phyloP scores from a whole-genome alignment of 2,113 vertebrate species.

The Verasper variegatus region DNA sequence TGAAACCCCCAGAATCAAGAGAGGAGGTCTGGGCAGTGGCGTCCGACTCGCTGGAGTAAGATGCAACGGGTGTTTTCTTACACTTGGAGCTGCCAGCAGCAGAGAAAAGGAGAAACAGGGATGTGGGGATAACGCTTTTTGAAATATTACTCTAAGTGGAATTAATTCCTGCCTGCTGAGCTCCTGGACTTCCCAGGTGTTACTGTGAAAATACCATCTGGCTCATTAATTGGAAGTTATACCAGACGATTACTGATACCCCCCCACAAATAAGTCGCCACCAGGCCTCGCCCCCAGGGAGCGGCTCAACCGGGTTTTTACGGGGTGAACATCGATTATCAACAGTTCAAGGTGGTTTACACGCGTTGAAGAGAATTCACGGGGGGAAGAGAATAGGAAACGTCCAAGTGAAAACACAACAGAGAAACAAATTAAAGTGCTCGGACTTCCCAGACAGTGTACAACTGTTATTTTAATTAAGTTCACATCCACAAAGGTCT shows the following conservation, averaged over 20 bases:
- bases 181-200: conserved; percentile 78
- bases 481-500: conserved; percentile 40
- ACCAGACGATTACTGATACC: conserved; percentile 76
- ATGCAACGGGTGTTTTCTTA: conserved; percentile 44
- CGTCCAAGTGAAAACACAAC: conserved; percentile 38
- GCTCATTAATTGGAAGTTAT: conserved; percentile 80
- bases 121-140: conserved; percentile 60
- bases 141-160: conserved; percentile 70
- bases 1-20: conserved; percentile 38
- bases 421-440: conserved; percentile 40
- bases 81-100: conserved; percentile 12
- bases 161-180: conserved; percentile 66
- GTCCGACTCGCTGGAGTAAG: conserved; percentile 34
- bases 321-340: conserved; percentile 67
- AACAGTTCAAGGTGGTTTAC: conserved; percentile 68
- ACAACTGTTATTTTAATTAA: conserved; percentile 51
- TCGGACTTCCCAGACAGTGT: conserved; percentile 38
- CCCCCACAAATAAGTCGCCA: conserved; percentile 66
- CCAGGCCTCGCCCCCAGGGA: conserved; percentile 29
- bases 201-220: conserved; percentile 80
- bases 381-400: conserved; percentile 47
- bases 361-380: conserved; percentile 13
- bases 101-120: conserved; percentile 36
- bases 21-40: background rate
- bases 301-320: conserved; percentile 42